phyloP scores from a whole-genome alignment of 1,140 invertebrate genomes.

The Steinernema khuongi region DNA sequence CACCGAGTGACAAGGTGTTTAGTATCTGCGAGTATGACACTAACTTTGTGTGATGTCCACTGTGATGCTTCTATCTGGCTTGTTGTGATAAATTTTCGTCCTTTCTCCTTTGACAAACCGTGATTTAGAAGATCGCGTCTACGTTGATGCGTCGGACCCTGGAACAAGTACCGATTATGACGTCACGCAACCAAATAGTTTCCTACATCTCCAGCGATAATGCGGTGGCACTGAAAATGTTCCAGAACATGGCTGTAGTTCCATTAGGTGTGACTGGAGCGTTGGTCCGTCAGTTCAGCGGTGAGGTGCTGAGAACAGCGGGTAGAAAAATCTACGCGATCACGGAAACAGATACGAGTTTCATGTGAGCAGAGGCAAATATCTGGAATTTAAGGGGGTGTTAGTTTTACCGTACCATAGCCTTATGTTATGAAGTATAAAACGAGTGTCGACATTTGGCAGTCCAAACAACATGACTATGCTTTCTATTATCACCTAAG shows the following conservation, averaged over 20 bases:
- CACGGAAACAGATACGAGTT: not conserved
- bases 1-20: not conserved
- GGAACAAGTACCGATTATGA: not conserved
- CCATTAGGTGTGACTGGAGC: not conserved
- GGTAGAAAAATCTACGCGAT: not conserved
- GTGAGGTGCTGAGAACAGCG: not conserved
- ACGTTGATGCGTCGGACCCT: too few relatives aligned
- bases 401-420: too few relatives aligned
- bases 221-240: not conserved
- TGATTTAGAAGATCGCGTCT: too few relatives aligned
- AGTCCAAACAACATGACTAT: too few relatives aligned
- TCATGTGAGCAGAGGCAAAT: too few relatives aligned
- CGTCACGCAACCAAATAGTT: not conserved
- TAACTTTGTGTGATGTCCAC: not conserved
- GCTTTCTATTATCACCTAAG: too few relatives aligned
- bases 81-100: too few relatives aligned
- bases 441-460: too few relatives aligned
- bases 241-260: not conserved
- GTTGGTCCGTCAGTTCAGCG: not conserved
- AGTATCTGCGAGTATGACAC: not conserved
- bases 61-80: too few relatives aligned
- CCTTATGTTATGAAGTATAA: too few relatives aligned
- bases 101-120: too few relatives aligned
- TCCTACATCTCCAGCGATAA: not conserved
- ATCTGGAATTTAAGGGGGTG: too few relatives aligned